These are phyloP conservation scores for Cliona cf. orientalis DNA, from an alignment of 37 sponge, comb jelly and placozoan species.

Conservation along the genomic window DNA sequence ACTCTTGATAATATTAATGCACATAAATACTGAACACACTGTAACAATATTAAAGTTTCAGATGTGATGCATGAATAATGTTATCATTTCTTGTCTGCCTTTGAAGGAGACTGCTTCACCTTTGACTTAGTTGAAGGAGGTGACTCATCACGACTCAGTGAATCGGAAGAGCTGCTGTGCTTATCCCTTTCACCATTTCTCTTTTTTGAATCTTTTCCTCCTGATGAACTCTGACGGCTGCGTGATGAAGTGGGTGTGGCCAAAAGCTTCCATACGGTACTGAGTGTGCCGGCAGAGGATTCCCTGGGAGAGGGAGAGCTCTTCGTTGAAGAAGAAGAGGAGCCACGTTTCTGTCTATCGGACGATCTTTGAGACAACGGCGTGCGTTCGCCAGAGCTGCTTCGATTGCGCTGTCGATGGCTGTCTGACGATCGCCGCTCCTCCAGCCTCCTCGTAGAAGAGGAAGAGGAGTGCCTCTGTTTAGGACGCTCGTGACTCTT, in stretches of 20 bases:
- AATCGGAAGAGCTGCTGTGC: conserved; percentile 6
- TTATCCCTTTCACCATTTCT: background rate
- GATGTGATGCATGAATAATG: background rate
- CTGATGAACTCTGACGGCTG: background rate
- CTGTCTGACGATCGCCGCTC: too few species aligned
- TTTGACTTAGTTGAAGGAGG: background rate
- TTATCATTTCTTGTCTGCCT: background rate
- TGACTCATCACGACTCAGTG: too few species aligned
- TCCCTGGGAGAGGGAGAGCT: too few species aligned
- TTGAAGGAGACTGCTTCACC: conserved; percentile 2
- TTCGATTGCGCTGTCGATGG: too few species aligned
- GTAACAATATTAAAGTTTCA: too few species aligned
- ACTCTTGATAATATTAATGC: too few species aligned
- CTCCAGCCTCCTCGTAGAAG: too few species aligned
- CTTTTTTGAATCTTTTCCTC: background rate
- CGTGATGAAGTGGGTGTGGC: background rate
- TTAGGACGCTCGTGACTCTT: background rate
- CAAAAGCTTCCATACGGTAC: background rate
- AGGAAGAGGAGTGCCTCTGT: background rate
- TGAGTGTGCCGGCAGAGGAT: too few species aligned
- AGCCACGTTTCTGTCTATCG: background rate
- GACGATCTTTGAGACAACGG: too few species aligned
- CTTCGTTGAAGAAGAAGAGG: background rate
- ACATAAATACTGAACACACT: too few species aligned
- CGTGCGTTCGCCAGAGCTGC: too few species aligned